Base-by-base conservation (phyloP, 1,140 invertebrate species). In the Leucophenga varia region DNA sequence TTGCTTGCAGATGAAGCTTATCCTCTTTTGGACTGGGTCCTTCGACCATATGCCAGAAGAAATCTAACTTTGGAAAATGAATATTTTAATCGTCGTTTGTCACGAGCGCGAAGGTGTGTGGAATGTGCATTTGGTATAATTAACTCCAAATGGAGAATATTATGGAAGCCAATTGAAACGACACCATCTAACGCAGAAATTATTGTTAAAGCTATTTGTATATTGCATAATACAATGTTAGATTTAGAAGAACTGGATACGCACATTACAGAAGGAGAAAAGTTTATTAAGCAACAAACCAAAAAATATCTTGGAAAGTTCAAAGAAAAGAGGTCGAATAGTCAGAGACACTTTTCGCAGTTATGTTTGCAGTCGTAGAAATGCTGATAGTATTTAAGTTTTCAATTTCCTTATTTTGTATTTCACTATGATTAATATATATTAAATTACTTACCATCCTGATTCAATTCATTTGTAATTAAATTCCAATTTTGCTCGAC, bases 1-100 rank as follows among this genome's bases (percentile, higher is more conserved):
- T 61, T 81, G 56, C 50, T 80, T 13, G 79, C 61, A 9, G 79
- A 81, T 61, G 76, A 78, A 31, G 78, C 77, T 22, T 82, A 81
- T 63, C 57, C 75, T 25, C 28, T 80, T 16, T 43, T 42, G 22
- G 16, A 43, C 41, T 52, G 74, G 46, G 36, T 80, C 14, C 63
- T 79, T 69, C 77, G 76, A 58, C 78, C 78, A 47, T 81, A 38
- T 38, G 17, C 44, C 17, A 22, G 44, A 38, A 46, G 44, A 30
- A 28, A 46, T 28, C 25, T 46, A 22, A 37, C 21, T 28, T n/a
- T 34, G 17, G 25, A 10, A 21, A 38, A 46, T 25, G 44, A 46
- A 38, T 38, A 46, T 19, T 30, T 46, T 38, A 46, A 46, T 28
- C 18, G 28, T 37, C 35, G 34, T 22, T 34, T 46, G 20, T 38